Evolutionary conservation across 2,888 invertebrate species (phyloP).

Genomic region (Notodonta dromedarius): DNA sequence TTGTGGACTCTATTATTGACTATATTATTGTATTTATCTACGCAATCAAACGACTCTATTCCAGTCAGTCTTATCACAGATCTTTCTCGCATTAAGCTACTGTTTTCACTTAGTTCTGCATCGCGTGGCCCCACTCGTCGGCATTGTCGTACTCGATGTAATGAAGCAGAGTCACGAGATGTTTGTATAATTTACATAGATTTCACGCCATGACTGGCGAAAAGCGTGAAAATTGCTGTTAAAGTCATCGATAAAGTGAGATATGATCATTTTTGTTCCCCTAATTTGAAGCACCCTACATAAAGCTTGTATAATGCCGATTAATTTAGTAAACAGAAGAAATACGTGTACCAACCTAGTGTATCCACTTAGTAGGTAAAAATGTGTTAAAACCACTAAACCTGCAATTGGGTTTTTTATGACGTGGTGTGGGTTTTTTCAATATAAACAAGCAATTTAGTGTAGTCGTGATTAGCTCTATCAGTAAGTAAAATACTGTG

Average conservation of each 20-base stretch:
- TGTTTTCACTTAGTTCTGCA: conserved; percentile 37
- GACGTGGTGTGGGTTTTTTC: no score
- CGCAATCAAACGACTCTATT: conserved; percentile 2
- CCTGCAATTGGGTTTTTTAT: no score
- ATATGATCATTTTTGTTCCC: background rate
- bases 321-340: no score
- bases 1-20: no score
- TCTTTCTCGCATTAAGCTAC: background rate
- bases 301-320: no score
- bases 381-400: no score
- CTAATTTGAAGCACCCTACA: background rate
- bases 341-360: no score
- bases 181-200: conserved; percentile 19
- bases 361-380: no score
- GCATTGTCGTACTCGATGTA: conserved; percentile 21
- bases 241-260: background rate
- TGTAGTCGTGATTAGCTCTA: no score
- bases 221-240: conserved; percentile 4
- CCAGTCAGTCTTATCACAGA: background rate
- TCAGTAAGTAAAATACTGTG: no score
- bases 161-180: conserved; percentile 38
- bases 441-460: no score
- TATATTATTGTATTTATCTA: no score
- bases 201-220: conserved; percentile 9
- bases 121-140: conserved; percentile 32